Evolutionary conservation across 1,140 invertebrate genomes (phyloP).

Genomic region (Telenomus remus): DNA sequence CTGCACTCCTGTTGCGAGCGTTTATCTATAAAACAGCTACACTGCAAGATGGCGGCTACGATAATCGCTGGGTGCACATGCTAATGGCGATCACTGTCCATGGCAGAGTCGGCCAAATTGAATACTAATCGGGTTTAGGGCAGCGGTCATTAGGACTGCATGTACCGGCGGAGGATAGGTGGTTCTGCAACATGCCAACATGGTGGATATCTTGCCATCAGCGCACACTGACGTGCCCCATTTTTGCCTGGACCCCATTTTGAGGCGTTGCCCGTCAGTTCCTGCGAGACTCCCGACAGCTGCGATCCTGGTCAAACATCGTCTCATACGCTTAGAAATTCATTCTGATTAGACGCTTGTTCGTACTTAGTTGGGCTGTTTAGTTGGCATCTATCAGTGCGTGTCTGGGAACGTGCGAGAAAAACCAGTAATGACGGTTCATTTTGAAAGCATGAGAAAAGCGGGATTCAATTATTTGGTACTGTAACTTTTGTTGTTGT

Average conservation of each 20-base stretch:
- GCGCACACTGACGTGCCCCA: slow-evolving; percentile 31
- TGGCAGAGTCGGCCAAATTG: slow-evolving; percentile 36
- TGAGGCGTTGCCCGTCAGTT: slow-evolving; percentile 20
- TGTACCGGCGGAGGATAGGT: slow-evolving; percentile 49
- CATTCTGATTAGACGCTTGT: background rate
- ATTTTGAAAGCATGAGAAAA: too few relatives aligned
- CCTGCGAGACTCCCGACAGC: slow-evolving; percentile 4
- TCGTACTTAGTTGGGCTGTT: background rate
- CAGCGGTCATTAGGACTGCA: slow-evolving; percentile 67
- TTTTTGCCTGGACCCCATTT: slow-evolving; percentile 46
- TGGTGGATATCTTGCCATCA: slow-evolving; percentile 42
- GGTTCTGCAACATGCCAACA: slow-evolving; percentile 37
- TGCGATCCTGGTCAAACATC: slow-evolving; percentile 36
- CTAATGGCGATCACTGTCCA: slow-evolving; percentile 50
- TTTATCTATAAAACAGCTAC: slow-evolving; percentile 68
- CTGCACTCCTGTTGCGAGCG: slow-evolving; percentile 67
- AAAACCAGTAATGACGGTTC: too few relatives aligned
- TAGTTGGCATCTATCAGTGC: too few relatives aligned
- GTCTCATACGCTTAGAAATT: slow-evolving; percentile 23
- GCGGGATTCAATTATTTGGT: too few relatives aligned
- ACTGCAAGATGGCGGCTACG: slow-evolving; percentile 29
- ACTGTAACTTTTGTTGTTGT: too few relatives aligned
- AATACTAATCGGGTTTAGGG: slow-evolving; percentile 71
- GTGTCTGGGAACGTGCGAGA: too few relatives aligned
- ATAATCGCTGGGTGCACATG: slow-evolving; percentile 39